Base-by-base conservation (phyloP, 2,888 invertebrate species). In the Meghimatium bilineatum region DNA sequence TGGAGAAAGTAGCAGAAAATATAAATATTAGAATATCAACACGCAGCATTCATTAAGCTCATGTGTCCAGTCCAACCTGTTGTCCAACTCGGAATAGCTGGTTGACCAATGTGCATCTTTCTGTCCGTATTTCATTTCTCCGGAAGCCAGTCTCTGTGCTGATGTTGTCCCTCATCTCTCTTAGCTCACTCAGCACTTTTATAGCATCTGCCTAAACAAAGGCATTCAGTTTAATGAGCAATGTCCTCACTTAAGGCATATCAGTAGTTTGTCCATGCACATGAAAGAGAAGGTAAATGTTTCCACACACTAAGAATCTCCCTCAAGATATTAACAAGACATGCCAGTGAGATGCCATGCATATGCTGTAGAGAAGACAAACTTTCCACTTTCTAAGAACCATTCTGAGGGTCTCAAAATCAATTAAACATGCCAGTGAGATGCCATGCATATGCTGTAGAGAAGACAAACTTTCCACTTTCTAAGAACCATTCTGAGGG, bases 181-280 rank as follows among this genome's bases (percentile, higher is more conserved):
- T 86, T 81, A 92, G 85, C 83, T 92, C 91, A 84, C 89, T 87
- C 76, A 92, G 86, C 75, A 91, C 84, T 52, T 91, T 90, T 56
- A 89, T 85, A 34, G 90, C 88, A 83, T 91, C 89, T 44, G 91
- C 91, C 92, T 92, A 88, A 38, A 88, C 86, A 38, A 86, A 38
- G 76, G 56, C 56, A 56, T 3, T 6, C 2, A 56, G 23, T 56
- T 56, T 17, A 56, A 23, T 56, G 17, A 20, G 20, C 56, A 56
- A 56, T 56, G 3, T 56, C 17, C 20, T 49, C 56, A 56, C 23
- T 56, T 56, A 12, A 56, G 56, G 17, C 56, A 56, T 56, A 20
- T 56, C 17, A 56, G 56, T 3, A 6, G 20, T 12, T 3, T 56
- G 56, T 56, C n/a, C 17, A 56, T 23, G 23, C 17, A 56, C 3